phyloP scores from a whole-genome alignment of 2,888 invertebrate species.

The Sepiola atlantica region DNA sequence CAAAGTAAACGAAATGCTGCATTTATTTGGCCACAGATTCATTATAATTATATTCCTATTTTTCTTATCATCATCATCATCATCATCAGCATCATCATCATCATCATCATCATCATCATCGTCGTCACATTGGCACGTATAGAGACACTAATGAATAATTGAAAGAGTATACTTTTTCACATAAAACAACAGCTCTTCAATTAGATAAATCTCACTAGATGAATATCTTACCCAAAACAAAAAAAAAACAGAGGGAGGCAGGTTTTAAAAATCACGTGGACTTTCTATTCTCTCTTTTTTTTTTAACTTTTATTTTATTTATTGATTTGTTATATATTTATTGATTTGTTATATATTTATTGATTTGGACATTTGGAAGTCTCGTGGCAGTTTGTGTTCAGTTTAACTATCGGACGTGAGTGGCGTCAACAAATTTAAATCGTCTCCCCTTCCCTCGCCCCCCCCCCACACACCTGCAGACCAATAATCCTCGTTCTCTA shows the following conservation, averaged over 20 bases:
- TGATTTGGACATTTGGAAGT: background rate
- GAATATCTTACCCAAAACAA: background rate
- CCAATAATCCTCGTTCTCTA: background rate
- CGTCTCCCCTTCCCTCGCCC: background rate
- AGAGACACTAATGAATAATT: too few relatives aligned
- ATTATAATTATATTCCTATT: too few relatives aligned
- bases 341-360: background rate
- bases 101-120: too few relatives aligned
- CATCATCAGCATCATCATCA: too few relatives aligned
- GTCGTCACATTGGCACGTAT: too few relatives aligned
- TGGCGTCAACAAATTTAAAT: background rate
- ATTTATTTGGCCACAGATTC: too few relatives aligned
- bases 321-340: background rate
- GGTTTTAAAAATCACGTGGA: background rate
- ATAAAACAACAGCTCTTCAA: background rate
- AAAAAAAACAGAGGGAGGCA: background rate
- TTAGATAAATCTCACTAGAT: slow-evolving; percentile 20
- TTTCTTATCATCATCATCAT: too few relatives aligned
- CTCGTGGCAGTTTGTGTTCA: background rate
- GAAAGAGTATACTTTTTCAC: background rate
- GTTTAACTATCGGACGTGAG: background rate
- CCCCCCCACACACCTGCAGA: background rate
- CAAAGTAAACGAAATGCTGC: too few relatives aligned
- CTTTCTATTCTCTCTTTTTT: background rate
- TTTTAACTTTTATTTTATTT: background rate